phyloP scores from a whole-genome alignment of 2,113 vertebrate species.

The Nothobranchius kuhntae region DNA sequence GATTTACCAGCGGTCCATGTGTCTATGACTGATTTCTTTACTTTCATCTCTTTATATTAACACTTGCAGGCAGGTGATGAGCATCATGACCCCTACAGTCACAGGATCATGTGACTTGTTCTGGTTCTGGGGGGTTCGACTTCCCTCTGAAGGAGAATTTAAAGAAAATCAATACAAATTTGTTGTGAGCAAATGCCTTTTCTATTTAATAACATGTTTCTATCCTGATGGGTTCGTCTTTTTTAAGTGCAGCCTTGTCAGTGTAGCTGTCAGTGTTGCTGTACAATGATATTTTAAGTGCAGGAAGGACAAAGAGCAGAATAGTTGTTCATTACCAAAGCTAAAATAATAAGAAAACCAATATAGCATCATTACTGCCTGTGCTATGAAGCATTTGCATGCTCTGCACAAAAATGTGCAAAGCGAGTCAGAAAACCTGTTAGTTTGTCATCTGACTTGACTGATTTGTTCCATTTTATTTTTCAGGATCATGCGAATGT shows the following conservation, averaged over 20 bases:
- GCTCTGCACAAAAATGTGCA: background rate
- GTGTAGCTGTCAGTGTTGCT: background rate
- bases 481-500: background rate
- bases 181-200: background rate
- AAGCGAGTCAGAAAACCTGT: background rate
- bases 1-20: background rate
- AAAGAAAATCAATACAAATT: background rate
- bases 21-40: slow-evolving; percentile 6
- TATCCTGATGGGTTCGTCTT: background rate
- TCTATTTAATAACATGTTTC: background rate
- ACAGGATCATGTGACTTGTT: background rate
- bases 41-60: background rate
- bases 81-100: background rate
- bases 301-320: background rate
- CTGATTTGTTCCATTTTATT: background rate
- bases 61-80: background rate
- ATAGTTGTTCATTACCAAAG: background rate
- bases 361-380: background rate
- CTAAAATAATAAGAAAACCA: too few relatives aligned
- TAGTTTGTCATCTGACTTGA: background rate
- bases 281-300: background rate
- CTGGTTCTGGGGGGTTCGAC: background rate
- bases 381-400: background rate
- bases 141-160: background rate
- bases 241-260: background rate